Evolutionary conservation across 1,140 invertebrate species (phyloP).

Genomic region (Spodoptera litura): DNA sequence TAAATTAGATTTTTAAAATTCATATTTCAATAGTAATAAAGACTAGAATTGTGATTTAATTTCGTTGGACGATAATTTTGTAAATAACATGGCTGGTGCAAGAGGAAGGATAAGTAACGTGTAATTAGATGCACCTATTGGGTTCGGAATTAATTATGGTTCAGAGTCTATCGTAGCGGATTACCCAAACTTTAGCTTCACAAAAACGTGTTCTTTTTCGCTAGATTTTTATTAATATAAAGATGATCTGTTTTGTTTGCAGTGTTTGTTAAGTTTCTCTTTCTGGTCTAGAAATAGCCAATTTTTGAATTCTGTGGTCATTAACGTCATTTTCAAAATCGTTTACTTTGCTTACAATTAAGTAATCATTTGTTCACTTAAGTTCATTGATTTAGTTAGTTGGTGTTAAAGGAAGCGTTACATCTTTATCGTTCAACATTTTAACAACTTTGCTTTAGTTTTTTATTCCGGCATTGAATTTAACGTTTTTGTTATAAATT

Average conservation of each 20-base stretch:
- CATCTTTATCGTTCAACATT: not conserved
- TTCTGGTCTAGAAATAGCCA: too few species aligned
- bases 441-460: conserved; percentile 8
- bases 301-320: too few species aligned
- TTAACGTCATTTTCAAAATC: too few species aligned
- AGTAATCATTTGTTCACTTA: too few species aligned
- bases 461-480: conserved; percentile 14
- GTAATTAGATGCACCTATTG: conserved; percentile 55
- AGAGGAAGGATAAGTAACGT: conserved; percentile 52
- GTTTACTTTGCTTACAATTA: too few species aligned
- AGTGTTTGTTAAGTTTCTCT: too few species aligned
- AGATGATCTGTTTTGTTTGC: too few species aligned
- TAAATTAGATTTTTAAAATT: conserved; percentile 41
- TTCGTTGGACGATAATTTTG: conserved; percentile 40
- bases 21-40: conserved; percentile 36
- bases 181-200: not conserved
- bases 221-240: too few species aligned
- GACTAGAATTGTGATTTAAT: conserved; percentile 29
- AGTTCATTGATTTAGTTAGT: not conserved
- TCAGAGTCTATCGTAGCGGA: conserved; percentile 11
- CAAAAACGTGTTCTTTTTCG: not conserved
- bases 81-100: conserved; percentile 43
- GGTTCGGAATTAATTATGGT: conserved; percentile 41
- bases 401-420: not conserved
- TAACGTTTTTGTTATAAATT: conserved; percentile 25